These are phyloP conservation scores for Anas platyrhynchos DNA, from an alignment of 2,113 vertebrate species.

Conservation along the genomic window DNA sequence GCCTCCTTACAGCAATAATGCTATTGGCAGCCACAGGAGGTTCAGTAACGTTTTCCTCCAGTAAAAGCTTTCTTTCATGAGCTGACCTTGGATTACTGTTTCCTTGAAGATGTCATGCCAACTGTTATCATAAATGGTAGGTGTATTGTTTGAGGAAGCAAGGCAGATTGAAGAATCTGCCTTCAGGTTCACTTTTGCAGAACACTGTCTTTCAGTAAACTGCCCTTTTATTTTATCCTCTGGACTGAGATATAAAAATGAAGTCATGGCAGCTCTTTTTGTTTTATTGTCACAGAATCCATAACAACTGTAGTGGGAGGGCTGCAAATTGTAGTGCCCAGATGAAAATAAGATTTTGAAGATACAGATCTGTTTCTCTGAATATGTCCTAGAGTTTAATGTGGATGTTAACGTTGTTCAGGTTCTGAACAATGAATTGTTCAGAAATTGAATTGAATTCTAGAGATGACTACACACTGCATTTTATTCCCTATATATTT, in stretches of 20 bases:
- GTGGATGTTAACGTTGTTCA: background rate
- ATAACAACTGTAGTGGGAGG: background rate
- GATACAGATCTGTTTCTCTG: background rate
- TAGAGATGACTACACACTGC: background rate
- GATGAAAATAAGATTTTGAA: background rate
- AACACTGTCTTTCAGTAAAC: background rate
- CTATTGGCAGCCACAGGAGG: background rate
- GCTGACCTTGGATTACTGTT: slow-evolving; percentile 27
- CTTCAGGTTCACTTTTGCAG: background rate
- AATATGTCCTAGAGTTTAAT: background rate
- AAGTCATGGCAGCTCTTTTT: background rate
- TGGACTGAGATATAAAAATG: background rate
- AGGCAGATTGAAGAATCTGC: background rate
- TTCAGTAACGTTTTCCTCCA: background rate
- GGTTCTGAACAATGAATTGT: background rate
- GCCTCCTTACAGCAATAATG: background rate
- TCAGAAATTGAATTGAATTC: background rate
- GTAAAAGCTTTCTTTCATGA: slow-evolving; percentile 46
- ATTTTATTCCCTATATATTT: background rate
- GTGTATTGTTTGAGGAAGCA: slow-evolving; percentile 1
- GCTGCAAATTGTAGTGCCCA: background rate
- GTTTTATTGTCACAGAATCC: background rate
- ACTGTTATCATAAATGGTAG: background rate
- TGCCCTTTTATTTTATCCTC: background rate
- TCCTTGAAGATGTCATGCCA: slow-evolving; percentile 14